Base-by-base conservation (phyloP, 1,140 invertebrate genomes). In the Pogonognathellus flavescens region DNA sequence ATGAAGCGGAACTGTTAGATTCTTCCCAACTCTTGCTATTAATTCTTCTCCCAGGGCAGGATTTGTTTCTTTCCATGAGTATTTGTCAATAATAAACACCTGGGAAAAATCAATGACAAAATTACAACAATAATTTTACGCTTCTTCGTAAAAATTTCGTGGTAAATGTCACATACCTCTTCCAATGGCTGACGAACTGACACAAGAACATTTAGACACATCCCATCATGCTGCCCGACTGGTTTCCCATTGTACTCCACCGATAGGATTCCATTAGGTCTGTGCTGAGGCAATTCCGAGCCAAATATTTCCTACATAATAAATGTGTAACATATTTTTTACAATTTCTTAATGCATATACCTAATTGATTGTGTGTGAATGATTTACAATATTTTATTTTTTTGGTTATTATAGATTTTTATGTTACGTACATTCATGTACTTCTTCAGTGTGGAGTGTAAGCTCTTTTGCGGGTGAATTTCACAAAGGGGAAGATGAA, bases 401-500 rank as follows among this genome's bases (percentile, higher is more conserved):
- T n/a, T n/a, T n/a, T n/a, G n/a, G n/a, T n/a, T n/a, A n/a, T n/a
- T n/a, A n/a, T n/a, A n/a, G n/a, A n/a, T n/a, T n/a, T n/a, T n/a
- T n/a, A n/a, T n/a, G n/a, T n/a, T n/a, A n/a, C 91, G 91, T 91
- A 94, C 93, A 82, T 96, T 94, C 95, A 97, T 97, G 90, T 96
- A 98, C 90, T 94, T 95, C 88, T 95, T 94, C 52, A 98, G 90
- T 59, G 95, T 96, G 0, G 95, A 96, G 91, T 97, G 95, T 25
- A 97, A 89, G 91, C 95, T 97, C 89, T 95, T 94, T 70, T 93
- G 93, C 31, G 96, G 96, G 91, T 97, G 95, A 85, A 98, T 94
- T 91, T 97, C 96, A 89, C 95, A 96, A 14, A 94, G 93, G 57
- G 97, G 97, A 85, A 97, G 93, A 92, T 97, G 96, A 88, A 94